These are phyloP conservation scores for Xestia ashworthii DNA, from an alignment of 2,888 invertebrate genomes.

Conservation along the genomic window DNA sequence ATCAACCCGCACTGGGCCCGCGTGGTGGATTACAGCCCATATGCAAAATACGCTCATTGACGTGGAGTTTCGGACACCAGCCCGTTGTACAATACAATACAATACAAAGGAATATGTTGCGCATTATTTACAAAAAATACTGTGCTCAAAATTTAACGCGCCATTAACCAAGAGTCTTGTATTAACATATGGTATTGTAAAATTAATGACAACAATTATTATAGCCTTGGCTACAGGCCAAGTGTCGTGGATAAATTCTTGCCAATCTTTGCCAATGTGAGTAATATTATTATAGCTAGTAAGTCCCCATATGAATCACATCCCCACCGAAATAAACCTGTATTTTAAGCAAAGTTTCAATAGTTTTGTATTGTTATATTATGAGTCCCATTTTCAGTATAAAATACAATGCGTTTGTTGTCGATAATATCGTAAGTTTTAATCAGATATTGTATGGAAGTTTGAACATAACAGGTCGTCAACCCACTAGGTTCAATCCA, in stretches of 20 bases:
- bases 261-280: conserved; percentile 51
- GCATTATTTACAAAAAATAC: conserved; percentile 23
- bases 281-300: conserved; percentile 25
- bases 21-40: too few species aligned
- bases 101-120: neutral
- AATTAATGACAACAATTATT: conserved; percentile 63
- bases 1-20: too few species aligned
- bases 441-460: conserved; percentile 2
- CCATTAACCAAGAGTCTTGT: conserved; percentile 52
- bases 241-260: conserved; percentile 58
- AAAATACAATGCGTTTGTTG: neutral
- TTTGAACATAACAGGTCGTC: neutral
- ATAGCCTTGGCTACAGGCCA: conserved; percentile 57
- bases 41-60: too few species aligned
- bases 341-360: conserved; percentile 10
- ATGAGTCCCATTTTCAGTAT: neutral
- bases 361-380: neutral
- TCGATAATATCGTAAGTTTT: neutral
- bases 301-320: conserved; percentile 13
- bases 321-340: neutral
- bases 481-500: conserved; percentile 6
- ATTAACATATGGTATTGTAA: conserved; percentile 59
- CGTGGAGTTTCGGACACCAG: too few species aligned
- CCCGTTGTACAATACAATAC: too few species aligned
- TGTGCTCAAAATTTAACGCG: conserved; percentile 46